Conservation (phyloP, 1,140 invertebrate species). For the Tetragnatha versicolor region DNA sequence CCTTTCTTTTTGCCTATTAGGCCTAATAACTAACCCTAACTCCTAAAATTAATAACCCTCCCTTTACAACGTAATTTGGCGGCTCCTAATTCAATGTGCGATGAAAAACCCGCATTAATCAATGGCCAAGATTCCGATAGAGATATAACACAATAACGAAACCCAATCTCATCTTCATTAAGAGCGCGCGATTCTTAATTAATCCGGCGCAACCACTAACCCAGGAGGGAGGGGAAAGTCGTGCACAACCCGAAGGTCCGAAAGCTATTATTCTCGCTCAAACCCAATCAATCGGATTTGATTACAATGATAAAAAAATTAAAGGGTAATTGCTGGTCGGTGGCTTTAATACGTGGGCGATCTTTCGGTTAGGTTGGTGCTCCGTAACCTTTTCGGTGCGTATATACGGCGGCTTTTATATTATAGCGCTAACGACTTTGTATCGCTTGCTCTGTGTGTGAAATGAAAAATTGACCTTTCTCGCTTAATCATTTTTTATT, state of each 20-base stretch:
- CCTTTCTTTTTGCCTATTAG: too few species aligned
- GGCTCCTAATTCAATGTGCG: constrained; percentile 15
- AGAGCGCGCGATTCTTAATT: constrained; percentile 1
- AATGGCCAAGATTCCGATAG: constrained; percentile 13
- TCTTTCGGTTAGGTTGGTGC: too few species aligned
- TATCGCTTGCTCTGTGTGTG: too few species aligned
- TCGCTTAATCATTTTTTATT: too few species aligned
- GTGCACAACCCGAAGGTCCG: constrained; percentile 1
- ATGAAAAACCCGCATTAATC: constrained; percentile 19
- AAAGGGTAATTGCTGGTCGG: constrained; percentile 23
- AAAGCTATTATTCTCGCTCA: not conserved
- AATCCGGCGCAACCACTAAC: too few species aligned
- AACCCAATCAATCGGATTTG: constrained; percentile 13
- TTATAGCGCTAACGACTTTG: too few species aligned
- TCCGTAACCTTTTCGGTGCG: too few species aligned
- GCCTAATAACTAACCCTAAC: too few species aligned
- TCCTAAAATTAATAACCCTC: too few species aligned
- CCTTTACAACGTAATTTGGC: constrained; percentile 18
- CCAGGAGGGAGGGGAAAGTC: not conserved
- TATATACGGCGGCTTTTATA: too few species aligned
- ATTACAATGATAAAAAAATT: constrained; percentile 18
- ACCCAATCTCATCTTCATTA: constrained; percentile 20
- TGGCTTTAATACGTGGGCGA: constrained; percentile 6
- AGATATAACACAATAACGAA: constrained; percentile 23
- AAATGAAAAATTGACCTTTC: too few species aligned